phyloP scores from a whole-genome alignment of 2,888 invertebrate species.

The Melinaea menophilus region DNA sequence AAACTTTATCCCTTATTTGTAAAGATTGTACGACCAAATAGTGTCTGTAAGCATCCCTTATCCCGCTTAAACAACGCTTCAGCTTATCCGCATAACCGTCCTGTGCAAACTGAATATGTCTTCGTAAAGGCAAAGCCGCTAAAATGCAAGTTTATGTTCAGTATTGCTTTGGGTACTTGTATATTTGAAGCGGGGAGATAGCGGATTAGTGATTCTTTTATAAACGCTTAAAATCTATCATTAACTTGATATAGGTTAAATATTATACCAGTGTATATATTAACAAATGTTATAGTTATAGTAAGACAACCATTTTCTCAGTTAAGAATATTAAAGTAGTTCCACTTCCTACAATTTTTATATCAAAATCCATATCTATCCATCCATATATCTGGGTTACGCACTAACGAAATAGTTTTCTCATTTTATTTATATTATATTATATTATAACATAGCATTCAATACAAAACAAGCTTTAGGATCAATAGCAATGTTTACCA shows the following conservation, averaged over 20 bases:
- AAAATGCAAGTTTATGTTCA: conserved; percentile 32
- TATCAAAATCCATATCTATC: too few relatives aligned
- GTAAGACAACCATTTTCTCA: too few relatives aligned
- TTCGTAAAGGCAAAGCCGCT: conserved; percentile 29
- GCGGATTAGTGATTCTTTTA: background rate
- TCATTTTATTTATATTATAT: background rate
- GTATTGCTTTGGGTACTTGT: conserved; percentile 20
- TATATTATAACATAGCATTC: background rate
- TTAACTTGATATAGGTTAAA: too few relatives aligned
- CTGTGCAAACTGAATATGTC: conserved; percentile 29
- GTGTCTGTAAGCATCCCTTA: conserved; percentile 11
- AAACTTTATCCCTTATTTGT: conserved; percentile 3
- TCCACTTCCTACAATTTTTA: too few relatives aligned
- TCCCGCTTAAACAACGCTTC: conserved; percentile 22
- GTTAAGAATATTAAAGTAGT: too few relatives aligned
- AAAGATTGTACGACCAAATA: conserved; percentile 7
- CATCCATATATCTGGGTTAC: too few relatives aligned
- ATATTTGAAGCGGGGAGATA: background rate
- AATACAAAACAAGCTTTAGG: background rate
- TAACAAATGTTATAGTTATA: too few relatives aligned
- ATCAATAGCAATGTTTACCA: conserved; percentile 2
- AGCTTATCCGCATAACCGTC: conserved; percentile 16
- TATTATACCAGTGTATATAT: too few relatives aligned
- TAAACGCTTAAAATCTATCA: too few relatives aligned
- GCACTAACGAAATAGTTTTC: too few relatives aligned